Conservation (phyloP, 2,888 invertebrate genomes). For the Platyscelio sp. region DNA sequence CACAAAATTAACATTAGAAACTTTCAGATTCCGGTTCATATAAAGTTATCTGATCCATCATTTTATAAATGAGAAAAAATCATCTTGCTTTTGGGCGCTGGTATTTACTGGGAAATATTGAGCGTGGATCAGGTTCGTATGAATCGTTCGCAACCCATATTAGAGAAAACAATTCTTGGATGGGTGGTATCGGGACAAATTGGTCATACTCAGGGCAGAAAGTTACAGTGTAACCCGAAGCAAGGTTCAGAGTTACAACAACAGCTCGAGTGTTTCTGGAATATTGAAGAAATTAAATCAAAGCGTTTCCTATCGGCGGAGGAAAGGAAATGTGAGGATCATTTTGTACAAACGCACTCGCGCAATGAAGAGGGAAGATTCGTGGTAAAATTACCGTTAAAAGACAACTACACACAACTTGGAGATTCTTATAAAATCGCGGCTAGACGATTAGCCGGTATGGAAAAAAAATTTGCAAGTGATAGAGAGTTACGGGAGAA, state of each 20-base stretch:
- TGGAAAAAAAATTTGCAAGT: not conserved
- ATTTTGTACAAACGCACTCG: conserved; percentile 42
- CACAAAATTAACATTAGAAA: not conserved
- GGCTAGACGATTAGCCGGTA: not conserved
- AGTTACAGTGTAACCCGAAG: not conserved
- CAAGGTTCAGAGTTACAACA: conserved; percentile 11
- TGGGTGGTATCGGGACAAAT: conserved; percentile 60
- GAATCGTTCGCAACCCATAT: conserved; percentile 21
- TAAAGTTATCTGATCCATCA: conserved; percentile 6
- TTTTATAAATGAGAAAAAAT: conserved; percentile 2
- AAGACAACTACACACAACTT: not conserved
- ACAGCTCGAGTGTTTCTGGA: conserved; percentile 67
- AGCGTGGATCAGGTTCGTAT: conserved; percentile 4
- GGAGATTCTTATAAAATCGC: not conserved
- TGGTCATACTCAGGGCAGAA: not conserved
- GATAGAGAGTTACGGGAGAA: not conserved
- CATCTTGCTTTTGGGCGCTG: conserved; percentile 10
- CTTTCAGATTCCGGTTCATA: conserved; percentile 10
- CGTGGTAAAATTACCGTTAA: conserved; percentile 33
- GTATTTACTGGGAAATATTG: conserved; percentile 16
- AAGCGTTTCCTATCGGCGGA: conserved; percentile 31
- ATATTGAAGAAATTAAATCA: conserved; percentile 53
- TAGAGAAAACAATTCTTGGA: conserved; percentile 30
- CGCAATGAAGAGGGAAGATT: conserved; percentile 49
- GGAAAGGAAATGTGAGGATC: conserved; percentile 65